phyloP scores from a whole-genome alignment of 2,888 invertebrate species.

The Drepanosiphum platanoidis region DNA sequence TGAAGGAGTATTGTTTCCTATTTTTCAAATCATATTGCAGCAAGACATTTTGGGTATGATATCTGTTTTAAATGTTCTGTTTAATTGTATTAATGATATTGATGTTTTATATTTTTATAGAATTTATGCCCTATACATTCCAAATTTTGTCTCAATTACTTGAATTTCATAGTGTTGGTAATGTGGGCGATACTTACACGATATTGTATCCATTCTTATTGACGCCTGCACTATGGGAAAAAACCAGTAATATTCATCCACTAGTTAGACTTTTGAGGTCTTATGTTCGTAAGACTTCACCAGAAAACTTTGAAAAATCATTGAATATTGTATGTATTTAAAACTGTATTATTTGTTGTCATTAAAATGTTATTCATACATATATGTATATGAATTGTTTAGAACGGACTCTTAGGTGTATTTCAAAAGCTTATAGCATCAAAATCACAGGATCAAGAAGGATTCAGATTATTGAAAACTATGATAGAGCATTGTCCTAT shows the following conservation, averaged over 20 bases:
- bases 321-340: constrained; percentile 74
- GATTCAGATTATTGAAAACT: constrained; percentile 88
- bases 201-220: constrained; percentile 89
- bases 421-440: constrained; percentile 97
- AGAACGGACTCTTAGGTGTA: constrained; percentile 87
- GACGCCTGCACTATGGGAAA: constrained; percentile 91
- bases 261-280: constrained; percentile 91
- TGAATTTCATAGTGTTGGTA: constrained; percentile 75
- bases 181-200: constrained; percentile 85
- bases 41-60: constrained; percentile 87
- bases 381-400: constrained; percentile 63
- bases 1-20: constrained; percentile 92
- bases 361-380: constrained; percentile 26
- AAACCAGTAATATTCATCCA: constrained; percentile 92
- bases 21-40: constrained; percentile 92
- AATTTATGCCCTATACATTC: constrained; percentile 98
- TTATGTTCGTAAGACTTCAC: constrained; percentile 77
- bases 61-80: constrained; percentile 63
- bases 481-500: constrained; percentile 84
- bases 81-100: background rate
- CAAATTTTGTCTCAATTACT: constrained; percentile 93
- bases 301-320: constrained; percentile 63
- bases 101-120: constrained; percentile 69
- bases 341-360: background rate
- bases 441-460: constrained; percentile 94